Percentiles rank a stretch among this genome's conserved stretches.
These are phyloP conservation scores for Montipora sp. DNA, from an alignment of 64 coral and sea anemone genomes.

Conservation along the genomic window DNA sequence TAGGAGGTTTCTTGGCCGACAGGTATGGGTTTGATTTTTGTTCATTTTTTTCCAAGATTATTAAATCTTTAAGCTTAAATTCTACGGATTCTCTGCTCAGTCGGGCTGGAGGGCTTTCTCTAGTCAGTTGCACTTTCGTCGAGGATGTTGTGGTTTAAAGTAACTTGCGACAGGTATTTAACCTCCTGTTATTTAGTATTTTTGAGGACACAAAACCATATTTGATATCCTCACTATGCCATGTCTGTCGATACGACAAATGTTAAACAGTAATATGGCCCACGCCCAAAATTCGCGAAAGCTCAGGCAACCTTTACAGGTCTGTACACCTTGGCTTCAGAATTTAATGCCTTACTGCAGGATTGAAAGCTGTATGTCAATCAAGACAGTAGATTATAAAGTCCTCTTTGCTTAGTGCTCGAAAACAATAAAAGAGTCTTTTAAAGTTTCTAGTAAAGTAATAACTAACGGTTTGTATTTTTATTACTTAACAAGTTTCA, in stretches of 20 bases:
- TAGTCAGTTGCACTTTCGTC: too few relatives aligned
- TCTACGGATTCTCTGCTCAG: neutral
- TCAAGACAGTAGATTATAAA: neutral
- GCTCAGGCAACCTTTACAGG: neutral
- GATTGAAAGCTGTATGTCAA: neutral
- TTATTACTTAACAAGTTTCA: too few relatives aligned
- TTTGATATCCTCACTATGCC: too few relatives aligned
- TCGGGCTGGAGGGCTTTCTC: neutral
- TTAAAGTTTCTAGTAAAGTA: too few relatives aligned
- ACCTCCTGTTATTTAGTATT: neutral
- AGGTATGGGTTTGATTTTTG: slow-evolving; percentile 68
- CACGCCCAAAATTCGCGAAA: neutral
- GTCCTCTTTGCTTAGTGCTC: neutral
- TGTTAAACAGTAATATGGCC: too few relatives aligned
- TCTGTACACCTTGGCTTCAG: neutral
- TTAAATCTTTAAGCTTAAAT: neutral
- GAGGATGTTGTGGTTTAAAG: neutral
- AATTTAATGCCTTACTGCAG: neutral
- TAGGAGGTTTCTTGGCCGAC: slow-evolving; percentile 87
- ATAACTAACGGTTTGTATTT: too few relatives aligned
- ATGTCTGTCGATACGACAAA: too few relatives aligned
- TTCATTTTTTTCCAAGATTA: neutral
- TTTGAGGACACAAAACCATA: too few relatives aligned
- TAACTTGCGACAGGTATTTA: neutral
- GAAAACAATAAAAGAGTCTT: too few relatives aligned